phyloP scores from a whole-genome alignment of 2,888 invertebrate genomes.

The Cephus runcator region DNA sequence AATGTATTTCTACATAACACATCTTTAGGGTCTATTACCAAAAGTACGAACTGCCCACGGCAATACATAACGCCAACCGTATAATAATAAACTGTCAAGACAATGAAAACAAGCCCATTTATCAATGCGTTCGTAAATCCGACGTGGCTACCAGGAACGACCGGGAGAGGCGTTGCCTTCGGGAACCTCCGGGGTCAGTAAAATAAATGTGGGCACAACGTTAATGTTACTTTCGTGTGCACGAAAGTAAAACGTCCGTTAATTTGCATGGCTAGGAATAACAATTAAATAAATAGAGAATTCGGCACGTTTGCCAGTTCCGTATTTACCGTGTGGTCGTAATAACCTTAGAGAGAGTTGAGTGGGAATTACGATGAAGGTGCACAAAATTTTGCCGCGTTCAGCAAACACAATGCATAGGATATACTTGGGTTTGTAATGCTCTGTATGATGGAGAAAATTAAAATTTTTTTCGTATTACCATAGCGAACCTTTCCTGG shows the following conservation, averaged over 20 bases:
- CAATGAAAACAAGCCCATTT: constrained; percentile 38
- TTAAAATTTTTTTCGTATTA: background rate
- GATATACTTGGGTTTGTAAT: background rate
- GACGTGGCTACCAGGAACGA: constrained; percentile 18
- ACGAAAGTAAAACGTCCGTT: no score
- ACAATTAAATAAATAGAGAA: background rate
- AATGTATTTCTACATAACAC: background rate
- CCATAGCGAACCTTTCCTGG: background rate
- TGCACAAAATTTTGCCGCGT: background rate
- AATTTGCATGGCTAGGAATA: background rate
- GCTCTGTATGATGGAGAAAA: background rate
- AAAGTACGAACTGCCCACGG: background rate
- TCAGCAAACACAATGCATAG: background rate
- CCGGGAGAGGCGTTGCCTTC: constrained; percentile 15
- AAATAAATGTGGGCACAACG: background rate
- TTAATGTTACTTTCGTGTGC: background rate
- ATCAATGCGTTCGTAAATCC: constrained; percentile 15
- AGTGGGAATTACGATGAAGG: background rate
- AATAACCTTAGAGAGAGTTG: background rate
- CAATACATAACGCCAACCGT: background rate
- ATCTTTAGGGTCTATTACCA: background rate
- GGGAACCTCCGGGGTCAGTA: background rate
- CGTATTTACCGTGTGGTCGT: background rate
- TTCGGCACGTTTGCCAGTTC: background rate
- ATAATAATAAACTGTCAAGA: background rate